Percentiles rank a stretch among this genome's conserved stretches.
phyloP scores from a whole-genome alignment of 2,797 vertebrate species.

The Smutsia temminckii region DNA sequence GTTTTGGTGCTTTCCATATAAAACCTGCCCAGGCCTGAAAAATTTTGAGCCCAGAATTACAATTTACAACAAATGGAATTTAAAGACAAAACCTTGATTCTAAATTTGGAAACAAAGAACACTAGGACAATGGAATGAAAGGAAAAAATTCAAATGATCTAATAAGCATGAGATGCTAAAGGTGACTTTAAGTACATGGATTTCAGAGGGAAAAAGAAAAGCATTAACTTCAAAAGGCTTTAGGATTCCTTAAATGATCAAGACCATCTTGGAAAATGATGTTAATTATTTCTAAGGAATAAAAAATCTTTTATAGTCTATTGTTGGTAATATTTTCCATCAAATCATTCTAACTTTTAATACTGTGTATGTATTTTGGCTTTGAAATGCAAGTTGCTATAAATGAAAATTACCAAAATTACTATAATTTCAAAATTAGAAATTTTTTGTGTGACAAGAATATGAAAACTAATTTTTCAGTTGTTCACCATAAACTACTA shows the following conservation, averaged over 20 bases:
- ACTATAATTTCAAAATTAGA: constrained; percentile 33
- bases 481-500: background rate
- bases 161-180: constrained; percentile 9
- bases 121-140: background rate
- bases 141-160: background rate
- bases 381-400: constrained; percentile 16
- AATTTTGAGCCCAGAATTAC: background rate
- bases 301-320: constrained; percentile 21
- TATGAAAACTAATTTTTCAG: constrained; percentile 39
- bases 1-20: constrained; percentile 10
- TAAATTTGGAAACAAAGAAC: background rate
- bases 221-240: background rate
- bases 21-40: background rate
- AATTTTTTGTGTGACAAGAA: constrained; percentile 4
- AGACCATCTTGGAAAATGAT: background rate
- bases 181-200: background rate
- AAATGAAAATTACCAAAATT: constrained; percentile 1
- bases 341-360: constrained; percentile 12
- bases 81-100: background rate
- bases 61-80: constrained; percentile 20
- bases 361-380: background rate
- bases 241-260: constrained; percentile 12
- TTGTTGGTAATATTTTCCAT: constrained; percentile 8
- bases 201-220: constrained; percentile 14
- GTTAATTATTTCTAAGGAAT: constrained; percentile 23